These are phyloP conservation scores for Channa argus DNA, from an alignment of 2,113 vertebrate genomes.

Conservation along the genomic window DNA sequence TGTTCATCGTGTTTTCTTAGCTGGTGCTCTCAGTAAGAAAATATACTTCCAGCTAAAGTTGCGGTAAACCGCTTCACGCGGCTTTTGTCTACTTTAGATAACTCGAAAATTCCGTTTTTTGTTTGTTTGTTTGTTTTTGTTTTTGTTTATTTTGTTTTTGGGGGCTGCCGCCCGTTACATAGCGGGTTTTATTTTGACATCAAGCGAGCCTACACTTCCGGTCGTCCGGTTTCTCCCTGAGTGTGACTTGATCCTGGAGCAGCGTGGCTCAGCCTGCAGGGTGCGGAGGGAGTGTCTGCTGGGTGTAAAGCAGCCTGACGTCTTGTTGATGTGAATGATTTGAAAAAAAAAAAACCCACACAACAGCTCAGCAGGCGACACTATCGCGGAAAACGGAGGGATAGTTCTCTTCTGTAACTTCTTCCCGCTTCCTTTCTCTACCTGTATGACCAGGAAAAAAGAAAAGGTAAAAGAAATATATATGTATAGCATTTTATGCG, in stretches of 20 bases:
- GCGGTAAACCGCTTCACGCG: too few species aligned
- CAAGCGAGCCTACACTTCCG: slow-evolving; percentile 4
- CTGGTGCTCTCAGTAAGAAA: too few species aligned
- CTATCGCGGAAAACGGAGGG: slow-evolving; percentile 24
- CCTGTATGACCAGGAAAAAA: slow-evolving; percentile 62
- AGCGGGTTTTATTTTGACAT: slow-evolving; percentile 57
- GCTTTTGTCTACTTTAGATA: too few species aligned
- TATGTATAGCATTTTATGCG: not conserved
- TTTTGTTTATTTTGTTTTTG: too few species aligned
- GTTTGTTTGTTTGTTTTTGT: too few species aligned
- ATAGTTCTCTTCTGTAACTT: slow-evolving; percentile 28
- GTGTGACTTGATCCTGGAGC: not conserved
- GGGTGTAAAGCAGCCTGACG: slow-evolving; percentile 48
- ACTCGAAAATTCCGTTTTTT: too few species aligned
- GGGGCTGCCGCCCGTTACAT: too few species aligned
- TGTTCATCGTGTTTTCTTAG: too few species aligned
- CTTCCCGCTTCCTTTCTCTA: slow-evolving; percentile 42
- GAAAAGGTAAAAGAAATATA: slow-evolving; percentile 50
- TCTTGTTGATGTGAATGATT: slow-evolving; percentile 55
- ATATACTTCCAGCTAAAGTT: too few species aligned
- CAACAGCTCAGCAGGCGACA: slow-evolving; percentile 50
- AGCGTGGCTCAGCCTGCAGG: slow-evolving; percentile 11
- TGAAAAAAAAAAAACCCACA: slow-evolving; percentile 20
- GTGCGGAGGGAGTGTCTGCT: slow-evolving; percentile 60
- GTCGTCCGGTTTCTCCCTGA: rapidly evolving